Percentiles rank a stretch among this genome's conserved stretches.
Evolutionary conservation across 2,113 vertebrate genomes (phyloP).

Genomic region (Oreochromis niloticus): DNA sequence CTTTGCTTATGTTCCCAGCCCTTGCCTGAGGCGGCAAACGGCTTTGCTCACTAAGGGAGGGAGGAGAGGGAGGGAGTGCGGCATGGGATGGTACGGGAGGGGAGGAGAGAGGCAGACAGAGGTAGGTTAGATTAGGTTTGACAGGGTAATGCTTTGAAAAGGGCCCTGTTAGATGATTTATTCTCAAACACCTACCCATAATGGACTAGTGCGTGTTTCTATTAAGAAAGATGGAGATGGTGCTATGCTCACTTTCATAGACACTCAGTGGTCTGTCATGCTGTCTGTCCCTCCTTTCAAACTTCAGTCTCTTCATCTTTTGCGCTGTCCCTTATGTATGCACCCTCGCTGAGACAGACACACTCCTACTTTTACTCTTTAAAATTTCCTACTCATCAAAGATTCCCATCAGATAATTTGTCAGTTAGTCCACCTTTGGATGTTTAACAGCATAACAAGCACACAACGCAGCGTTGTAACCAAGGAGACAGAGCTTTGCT

Average conservation of each 20-base stretch:
- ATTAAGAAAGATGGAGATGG: constrained; percentile 50
- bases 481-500: constrained; percentile 9
- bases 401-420: constrained; percentile 23
- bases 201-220: constrained; percentile 56
- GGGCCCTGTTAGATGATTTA: constrained; percentile 66
- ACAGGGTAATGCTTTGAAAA: constrained; percentile 69
- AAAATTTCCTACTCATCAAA: constrained; percentile 24
- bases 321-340: constrained; percentile 3
- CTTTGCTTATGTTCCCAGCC: constrained; percentile 71
- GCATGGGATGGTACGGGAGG: constrained; percentile 15
- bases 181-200: constrained; percentile 62
- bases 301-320: constrained; percentile 30
- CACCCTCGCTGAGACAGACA: constrained; percentile 44
- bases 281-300: constrained; percentile 26
- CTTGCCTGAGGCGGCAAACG: constrained; percentile 70
- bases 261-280: constrained; percentile 29
- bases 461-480: background rate
- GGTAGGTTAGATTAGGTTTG: constrained; percentile 68
- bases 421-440: constrained; percentile 6
- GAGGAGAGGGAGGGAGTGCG: constrained; percentile 1
- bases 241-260: constrained; percentile 39
- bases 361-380: background rate
- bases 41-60: constrained; percentile 61
- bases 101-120: constrained; percentile 16
- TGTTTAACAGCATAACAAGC: constrained; percentile 5